Evolutionary conservation across 2,797 vertebrate genomes (phyloP).

Genomic region (Microctenopoma stevenorrisi): DNA sequence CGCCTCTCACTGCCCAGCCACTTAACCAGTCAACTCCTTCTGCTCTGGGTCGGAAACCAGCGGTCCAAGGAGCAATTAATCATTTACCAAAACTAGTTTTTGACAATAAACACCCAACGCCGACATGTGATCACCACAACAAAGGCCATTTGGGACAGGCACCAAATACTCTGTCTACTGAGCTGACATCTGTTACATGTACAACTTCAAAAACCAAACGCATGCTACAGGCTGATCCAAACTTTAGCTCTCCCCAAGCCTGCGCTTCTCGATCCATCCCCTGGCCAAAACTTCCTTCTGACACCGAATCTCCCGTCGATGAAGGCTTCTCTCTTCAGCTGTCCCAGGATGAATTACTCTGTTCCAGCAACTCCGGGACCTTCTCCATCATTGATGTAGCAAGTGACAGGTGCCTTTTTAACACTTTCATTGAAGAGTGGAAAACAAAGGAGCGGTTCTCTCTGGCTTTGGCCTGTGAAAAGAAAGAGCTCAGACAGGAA

Average conservation of each 20-base stretch:
- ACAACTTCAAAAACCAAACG: conserved; percentile 24
- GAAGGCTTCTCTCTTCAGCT: conserved; percentile 85
- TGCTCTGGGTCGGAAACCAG: conserved; percentile 12
- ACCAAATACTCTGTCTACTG: conserved; percentile 6
- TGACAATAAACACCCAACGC: conserved; percentile 9
- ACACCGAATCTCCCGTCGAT: conserved; percentile 66
- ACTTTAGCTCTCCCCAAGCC: neutral
- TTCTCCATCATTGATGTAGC: conserved; percentile 95
- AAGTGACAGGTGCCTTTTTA: conserved; percentile 89
- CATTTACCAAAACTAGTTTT: neutral
- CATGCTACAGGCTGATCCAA: neutral
- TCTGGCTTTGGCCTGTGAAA: conserved; percentile 91
- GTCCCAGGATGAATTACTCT: conserved; percentile 82
- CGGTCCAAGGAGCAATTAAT: neutral
- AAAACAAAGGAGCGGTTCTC: conserved; percentile 87
- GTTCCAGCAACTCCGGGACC: conserved; percentile 80
- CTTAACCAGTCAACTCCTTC: conserved; percentile 55
- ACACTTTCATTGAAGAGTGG: conserved; percentile 93
- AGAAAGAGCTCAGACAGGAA: conserved; percentile 68
- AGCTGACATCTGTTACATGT: conserved; percentile 6
- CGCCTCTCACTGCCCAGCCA: conserved; percentile 53
- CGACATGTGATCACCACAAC: conserved; percentile 1
- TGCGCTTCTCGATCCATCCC: conserved; percentile 4
- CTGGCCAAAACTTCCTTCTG: conserved; percentile 9
- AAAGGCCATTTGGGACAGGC: conserved; percentile 23